Conservation (phyloP, 2,888 invertebrate genomes). For the Oscheius sp. region DNA sequence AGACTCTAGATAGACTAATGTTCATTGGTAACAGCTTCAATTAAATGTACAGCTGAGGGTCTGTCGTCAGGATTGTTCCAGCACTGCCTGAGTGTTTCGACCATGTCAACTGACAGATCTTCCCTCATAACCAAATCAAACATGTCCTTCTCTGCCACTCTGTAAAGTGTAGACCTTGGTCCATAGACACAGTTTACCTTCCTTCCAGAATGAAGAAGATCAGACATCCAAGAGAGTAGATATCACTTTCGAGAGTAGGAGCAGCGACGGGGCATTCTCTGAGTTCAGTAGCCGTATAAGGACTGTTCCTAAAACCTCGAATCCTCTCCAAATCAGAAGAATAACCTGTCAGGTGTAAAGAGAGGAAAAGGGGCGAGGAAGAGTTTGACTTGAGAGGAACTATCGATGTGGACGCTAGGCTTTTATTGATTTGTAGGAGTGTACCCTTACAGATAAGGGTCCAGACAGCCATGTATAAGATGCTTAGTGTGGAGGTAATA, state of each 20-base stretch:
- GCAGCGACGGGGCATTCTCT: neutral
- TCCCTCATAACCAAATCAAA: no score
- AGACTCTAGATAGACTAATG: no score
- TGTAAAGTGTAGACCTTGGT: no score
- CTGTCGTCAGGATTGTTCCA: no score
- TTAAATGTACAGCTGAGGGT: no score
- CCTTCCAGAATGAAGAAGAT: neutral
- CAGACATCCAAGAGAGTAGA: neutral
- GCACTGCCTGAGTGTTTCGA: no score
- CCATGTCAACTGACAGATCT: no score
- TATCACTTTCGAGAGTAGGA: neutral
- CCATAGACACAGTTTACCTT: no score
- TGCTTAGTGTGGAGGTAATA: neutral
- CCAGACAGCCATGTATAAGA: neutral
- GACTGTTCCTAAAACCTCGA: neutral
- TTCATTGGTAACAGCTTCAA: no score
- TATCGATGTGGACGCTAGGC: neutral
- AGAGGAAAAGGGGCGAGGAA: constrained; percentile 1
- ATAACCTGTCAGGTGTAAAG: neutral
- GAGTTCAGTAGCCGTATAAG: neutral
- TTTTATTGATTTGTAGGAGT: neutral
- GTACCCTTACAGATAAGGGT: neutral
- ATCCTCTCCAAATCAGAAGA: neutral
- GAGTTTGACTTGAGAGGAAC: constrained; percentile 1
- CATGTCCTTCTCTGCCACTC: no score